phyloP scores from a whole-genome alignment of 2,888 invertebrate genomes.

The Tetanocera ferruginea region DNA sequence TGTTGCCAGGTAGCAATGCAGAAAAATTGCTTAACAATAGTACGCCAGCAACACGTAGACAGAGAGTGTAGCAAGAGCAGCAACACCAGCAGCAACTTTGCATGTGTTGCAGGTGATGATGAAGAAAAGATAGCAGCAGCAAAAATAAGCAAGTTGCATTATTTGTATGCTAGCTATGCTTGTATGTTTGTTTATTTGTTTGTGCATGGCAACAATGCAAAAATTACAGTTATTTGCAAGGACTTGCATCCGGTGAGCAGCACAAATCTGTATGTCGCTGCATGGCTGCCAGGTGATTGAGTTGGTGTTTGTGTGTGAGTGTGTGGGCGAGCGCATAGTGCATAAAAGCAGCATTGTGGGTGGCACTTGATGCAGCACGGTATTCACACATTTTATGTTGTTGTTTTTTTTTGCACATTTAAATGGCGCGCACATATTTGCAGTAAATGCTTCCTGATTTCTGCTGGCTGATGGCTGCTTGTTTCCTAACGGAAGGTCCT shows the following conservation, averaged over 20 bases:
- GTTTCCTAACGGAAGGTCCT: conserved; percentile 20
- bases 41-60: not conserved
- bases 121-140: not conserved
- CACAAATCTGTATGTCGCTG: conserved; percentile 8
- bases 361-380: not conserved
- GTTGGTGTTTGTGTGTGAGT: not conserved
- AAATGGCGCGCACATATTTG: conserved; percentile 22
- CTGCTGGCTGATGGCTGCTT: conserved; percentile 1
- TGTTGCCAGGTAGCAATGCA: conserved; percentile 26
- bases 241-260: conserved; percentile 27
- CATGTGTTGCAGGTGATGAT: not conserved
- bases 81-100: conserved; percentile 27
- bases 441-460: conserved; percentile 32
- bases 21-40: conserved; percentile 38
- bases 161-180: not conserved
- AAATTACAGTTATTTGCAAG: conserved; percentile 61
- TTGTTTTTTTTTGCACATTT: not conserved
- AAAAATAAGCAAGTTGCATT: not conserved
- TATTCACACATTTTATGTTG: conserved; percentile 15
- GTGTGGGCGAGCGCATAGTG: not conserved
- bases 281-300: not conserved
- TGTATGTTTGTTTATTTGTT: not conserved
- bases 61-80: not conserved
- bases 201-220: conserved; percentile 49
- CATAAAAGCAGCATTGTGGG: not conserved